phyloP scores from a whole-genome alignment of 2,113 vertebrate genomes.

The Lepisosteus oculatus region DNA sequence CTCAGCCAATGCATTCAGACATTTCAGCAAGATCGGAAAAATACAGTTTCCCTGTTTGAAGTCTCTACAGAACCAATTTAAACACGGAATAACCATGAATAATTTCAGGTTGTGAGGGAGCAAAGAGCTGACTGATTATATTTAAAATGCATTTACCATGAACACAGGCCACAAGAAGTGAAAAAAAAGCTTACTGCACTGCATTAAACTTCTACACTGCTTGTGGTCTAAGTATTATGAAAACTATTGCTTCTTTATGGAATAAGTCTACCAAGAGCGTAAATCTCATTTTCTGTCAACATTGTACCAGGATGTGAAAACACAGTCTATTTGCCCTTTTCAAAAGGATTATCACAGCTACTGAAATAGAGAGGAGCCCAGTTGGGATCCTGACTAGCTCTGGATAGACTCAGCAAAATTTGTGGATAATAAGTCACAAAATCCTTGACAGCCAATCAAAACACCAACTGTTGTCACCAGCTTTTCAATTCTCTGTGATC shows the following conservation, averaged over 20 bases:
- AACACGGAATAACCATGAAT: no score
- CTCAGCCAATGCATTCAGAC: background rate
- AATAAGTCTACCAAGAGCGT: background rate
- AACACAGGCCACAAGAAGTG: no score
- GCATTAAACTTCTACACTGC: no score
- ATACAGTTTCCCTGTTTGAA: no score
- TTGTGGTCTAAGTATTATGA: no score
- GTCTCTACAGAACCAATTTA: no score
- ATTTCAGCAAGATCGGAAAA: no score
- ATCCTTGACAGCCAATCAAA: slow-evolving; percentile 47
- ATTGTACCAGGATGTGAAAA: background rate
- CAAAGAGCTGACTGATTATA: no score
- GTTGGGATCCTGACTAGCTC: slow-evolving; percentile 24
- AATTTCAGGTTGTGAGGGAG: no score
- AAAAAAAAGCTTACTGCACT: no score
- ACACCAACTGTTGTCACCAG: slow-evolving; percentile 45
- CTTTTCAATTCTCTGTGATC: slow-evolving; percentile 20
- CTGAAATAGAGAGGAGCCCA: background rate
- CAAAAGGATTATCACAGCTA: background rate
- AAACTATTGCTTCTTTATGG: no score
- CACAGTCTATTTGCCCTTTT: background rate
- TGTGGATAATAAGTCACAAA: slow-evolving; percentile 47
- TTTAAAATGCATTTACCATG: no score
- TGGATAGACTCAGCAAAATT: slow-evolving; percentile 33
- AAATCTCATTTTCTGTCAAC: background rate